Evolutionary conservation across 2,888 invertebrate genomes (phyloP).

Genomic region (Himalopsyche tibetana): DNA sequence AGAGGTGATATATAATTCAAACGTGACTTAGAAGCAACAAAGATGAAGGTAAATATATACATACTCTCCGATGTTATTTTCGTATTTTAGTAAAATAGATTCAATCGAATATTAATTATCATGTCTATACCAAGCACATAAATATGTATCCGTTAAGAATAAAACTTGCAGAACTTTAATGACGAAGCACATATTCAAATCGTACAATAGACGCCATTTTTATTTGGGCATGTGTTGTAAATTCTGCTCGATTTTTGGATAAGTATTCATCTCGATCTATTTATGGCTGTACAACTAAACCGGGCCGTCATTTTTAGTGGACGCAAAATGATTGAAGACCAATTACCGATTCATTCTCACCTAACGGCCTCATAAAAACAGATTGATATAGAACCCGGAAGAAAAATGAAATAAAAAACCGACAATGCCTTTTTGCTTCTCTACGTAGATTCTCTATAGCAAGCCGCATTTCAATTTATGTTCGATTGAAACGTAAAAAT

Average conservation of each 20-base stretch:
- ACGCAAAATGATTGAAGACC: slow-evolving; percentile 1
- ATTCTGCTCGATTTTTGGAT: background rate
- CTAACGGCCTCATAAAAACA: slow-evolving; percentile 13
- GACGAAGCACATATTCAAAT: too few species aligned
- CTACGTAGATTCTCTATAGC: background rate
- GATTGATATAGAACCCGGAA: slow-evolving; percentile 12
- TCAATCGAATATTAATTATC: too few species aligned
- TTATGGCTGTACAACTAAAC: background rate
- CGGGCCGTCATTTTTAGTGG: background rate
- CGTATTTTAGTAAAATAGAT: too few species aligned
- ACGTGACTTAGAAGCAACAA: too few species aligned
- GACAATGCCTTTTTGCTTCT: background rate
- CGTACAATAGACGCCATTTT: too few species aligned
- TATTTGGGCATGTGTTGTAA: background rate
- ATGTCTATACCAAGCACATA: too few species aligned
- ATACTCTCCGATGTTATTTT: too few species aligned
- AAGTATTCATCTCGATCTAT: background rate
- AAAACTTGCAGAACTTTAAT: too few species aligned
- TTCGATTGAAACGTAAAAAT: slow-evolving; percentile 20
- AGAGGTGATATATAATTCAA: too few species aligned
- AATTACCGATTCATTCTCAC: slow-evolving; percentile 13
- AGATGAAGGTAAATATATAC: too few species aligned
- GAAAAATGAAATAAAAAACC: background rate
- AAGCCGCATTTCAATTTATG: background rate
- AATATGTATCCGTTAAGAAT: too few species aligned